phyloP scores from a whole-genome alignment of 2,113 vertebrate genomes.

The Malurus elegans region DNA sequence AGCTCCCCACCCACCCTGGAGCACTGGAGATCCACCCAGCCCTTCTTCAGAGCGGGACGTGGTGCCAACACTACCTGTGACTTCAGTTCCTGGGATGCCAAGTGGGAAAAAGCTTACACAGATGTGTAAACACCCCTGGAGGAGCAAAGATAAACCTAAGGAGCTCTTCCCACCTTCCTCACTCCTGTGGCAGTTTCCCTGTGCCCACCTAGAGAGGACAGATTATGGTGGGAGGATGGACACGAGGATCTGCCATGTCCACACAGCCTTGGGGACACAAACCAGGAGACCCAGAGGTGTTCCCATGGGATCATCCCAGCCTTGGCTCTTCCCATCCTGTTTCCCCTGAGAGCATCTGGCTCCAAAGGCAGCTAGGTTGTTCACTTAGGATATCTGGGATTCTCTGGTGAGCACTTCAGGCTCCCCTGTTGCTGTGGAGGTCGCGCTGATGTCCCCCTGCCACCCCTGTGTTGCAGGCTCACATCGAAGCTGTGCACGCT shows the following conservation, averaged over 20 bases:
- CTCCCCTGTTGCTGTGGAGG: accelerated
- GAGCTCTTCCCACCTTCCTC: background rate
- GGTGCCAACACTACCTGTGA: background rate
- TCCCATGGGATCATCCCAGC: background rate
- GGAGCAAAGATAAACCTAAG: background rate
- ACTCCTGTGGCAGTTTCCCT: background rate
- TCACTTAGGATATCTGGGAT: background rate
- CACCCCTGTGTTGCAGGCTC: constrained; percentile 75
- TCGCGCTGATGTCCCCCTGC: background rate
- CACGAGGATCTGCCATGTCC: background rate
- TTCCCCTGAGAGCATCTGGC: background rate
- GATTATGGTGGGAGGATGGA: background rate
- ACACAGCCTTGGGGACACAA: too few relatives aligned
- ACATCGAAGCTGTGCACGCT: constrained; percentile 91
- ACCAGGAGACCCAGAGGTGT: too few relatives aligned
- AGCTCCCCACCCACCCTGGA: accelerated
- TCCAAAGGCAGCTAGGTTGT: background rate
- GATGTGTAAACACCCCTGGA: background rate
- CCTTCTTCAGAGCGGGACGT: background rate
- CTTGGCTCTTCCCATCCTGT: background rate
- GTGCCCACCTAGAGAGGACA: background rate
- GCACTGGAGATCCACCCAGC: accelerated
- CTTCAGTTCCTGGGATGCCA: background rate
- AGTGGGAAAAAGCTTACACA: background rate
- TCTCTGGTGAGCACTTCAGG: background rate